phyloP scores from a whole-genome alignment of 1,140 invertebrate species.

The Thrips palmi region DNA sequence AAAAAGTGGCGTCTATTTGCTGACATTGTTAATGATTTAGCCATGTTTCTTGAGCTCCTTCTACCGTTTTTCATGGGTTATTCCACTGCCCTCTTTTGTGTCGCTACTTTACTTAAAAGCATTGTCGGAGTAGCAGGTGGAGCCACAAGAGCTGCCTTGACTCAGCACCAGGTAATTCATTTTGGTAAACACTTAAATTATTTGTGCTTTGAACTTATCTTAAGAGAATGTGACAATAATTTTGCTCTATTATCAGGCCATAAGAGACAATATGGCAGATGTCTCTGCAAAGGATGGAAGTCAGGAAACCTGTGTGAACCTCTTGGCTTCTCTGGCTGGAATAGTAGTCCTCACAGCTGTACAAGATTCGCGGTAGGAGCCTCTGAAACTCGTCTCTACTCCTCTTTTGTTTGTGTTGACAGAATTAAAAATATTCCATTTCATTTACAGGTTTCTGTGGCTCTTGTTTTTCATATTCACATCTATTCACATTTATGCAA shows the following conservation, averaged over 20 bases:
- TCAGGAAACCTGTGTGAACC: slow-evolving; percentile 89
- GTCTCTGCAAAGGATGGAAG: slow-evolving; percentile 91
- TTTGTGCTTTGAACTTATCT: slow-evolving; percentile 2
- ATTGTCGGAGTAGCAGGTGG: slow-evolving; percentile 76
- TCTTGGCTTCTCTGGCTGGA: slow-evolving; percentile 60
- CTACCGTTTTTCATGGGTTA: slow-evolving; percentile 35
- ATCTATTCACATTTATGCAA: slow-evolving; percentile 63
- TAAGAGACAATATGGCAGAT: slow-evolving; percentile 77
- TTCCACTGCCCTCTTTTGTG: slow-evolving; percentile 41
- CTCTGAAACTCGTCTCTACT: neutral
- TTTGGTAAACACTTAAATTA: slow-evolving; percentile 9
- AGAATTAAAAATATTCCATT: slow-evolving; percentile 3
- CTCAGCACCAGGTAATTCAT: slow-evolving; percentile 57
- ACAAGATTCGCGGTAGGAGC: slow-evolving; percentile 28
- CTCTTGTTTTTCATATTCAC: slow-evolving; percentile 52
- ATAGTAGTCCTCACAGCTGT: slow-evolving; percentile 56
- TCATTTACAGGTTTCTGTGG: slow-evolving; percentile 39
- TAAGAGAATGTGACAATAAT: neutral
- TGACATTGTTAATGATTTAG: slow-evolving; percentile 80
- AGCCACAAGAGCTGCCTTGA: slow-evolving; percentile 78
- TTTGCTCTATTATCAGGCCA: slow-evolving; percentile 31
- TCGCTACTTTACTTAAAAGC: slow-evolving; percentile 48
- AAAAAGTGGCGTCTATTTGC: slow-evolving; percentile 93
- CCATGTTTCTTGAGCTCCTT: slow-evolving; percentile 60
- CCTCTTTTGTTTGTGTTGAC: neutral